Conservation (phyloP, 2,888 invertebrate genomes). For the Clistopyga incitator region DNA sequence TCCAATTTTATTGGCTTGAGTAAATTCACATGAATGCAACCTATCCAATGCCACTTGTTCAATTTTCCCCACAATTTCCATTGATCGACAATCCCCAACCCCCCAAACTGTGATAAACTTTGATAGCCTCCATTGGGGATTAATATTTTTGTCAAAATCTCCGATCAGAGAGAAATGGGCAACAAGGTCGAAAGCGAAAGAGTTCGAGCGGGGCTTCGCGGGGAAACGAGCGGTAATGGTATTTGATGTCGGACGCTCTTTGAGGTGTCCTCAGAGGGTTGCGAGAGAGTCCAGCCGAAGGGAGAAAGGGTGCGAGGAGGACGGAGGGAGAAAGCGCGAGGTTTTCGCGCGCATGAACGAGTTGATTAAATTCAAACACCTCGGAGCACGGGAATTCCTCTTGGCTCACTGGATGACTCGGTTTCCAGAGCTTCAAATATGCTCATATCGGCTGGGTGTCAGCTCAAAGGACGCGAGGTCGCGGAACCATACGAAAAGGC, state of each 20-base stretch:
- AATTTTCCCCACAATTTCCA: too few relatives aligned
- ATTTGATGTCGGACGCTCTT: slow-evolving; percentile 83
- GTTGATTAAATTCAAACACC: slow-evolving; percentile 84
- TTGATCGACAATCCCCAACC: too few relatives aligned
- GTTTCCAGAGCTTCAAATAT: slow-evolving; percentile 80
- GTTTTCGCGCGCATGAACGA: slow-evolving; percentile 80
- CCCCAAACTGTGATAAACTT: background rate
- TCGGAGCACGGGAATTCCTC: slow-evolving; percentile 80
- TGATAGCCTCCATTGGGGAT: background rate
- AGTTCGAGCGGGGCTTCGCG: slow-evolving; percentile 4
- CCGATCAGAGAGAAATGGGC: slow-evolving; percentile 1
- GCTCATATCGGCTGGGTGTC: slow-evolving; percentile 79
- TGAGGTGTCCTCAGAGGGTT: slow-evolving; percentile 66
- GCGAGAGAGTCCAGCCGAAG: slow-evolving; percentile 10
- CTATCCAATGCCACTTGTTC: too few relatives aligned
- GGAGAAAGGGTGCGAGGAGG: background rate
- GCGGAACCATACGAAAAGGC: slow-evolving; percentile 40
- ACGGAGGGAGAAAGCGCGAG: slow-evolving; percentile 64
- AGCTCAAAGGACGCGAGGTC: slow-evolving; percentile 71
- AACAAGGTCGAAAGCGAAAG: slow-evolving; percentile 35
- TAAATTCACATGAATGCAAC: too few relatives aligned
- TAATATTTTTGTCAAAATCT: background rate
- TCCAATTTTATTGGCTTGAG: too few relatives aligned
- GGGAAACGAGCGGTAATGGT: slow-evolving; percentile 76
- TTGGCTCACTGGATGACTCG: slow-evolving; percentile 36